Evolutionary conservation across 1,140 invertebrate genomes (phyloP).

Genomic region (Brachionus manjavacas): DNA sequence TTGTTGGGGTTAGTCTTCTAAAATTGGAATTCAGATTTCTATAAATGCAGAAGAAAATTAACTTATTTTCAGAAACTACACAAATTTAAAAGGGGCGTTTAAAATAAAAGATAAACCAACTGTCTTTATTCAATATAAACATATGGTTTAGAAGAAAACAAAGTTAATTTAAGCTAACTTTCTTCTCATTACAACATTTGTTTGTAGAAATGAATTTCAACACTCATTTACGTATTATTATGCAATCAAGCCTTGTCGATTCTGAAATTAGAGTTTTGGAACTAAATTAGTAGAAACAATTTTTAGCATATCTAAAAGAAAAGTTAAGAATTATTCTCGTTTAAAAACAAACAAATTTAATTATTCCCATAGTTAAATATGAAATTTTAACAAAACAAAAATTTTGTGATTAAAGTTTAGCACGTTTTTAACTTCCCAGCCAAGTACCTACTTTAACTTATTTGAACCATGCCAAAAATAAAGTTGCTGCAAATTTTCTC

Average conservation of each 20-base stretch:
- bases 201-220: neutral
- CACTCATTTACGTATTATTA: neutral
- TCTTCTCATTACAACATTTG: neutral
- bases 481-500: neutral
- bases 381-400: neutral
- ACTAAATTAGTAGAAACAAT: neutral
- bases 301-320: neutral
- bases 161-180: neutral
- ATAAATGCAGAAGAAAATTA: too few species aligned
- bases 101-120: neutral
- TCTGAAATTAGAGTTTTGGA: neutral
- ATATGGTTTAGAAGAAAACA: neutral
- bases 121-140: neutral
- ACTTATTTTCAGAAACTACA: too few species aligned
- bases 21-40: too few species aligned
- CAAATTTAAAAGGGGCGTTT: too few species aligned
- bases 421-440: neutral
- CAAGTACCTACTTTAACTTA: neutral
- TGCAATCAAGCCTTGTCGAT: neutral
- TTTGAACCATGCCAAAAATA: neutral
- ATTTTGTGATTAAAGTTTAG: slow-evolving; percentile 13
- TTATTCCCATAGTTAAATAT: neutral
- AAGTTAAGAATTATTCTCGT: neutral
- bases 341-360: neutral
- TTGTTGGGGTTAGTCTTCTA: too few species aligned